These are phyloP conservation scores for Buathra laborator DNA, from an alignment of 2,888 invertebrate species.

Conservation along the genomic window DNA sequence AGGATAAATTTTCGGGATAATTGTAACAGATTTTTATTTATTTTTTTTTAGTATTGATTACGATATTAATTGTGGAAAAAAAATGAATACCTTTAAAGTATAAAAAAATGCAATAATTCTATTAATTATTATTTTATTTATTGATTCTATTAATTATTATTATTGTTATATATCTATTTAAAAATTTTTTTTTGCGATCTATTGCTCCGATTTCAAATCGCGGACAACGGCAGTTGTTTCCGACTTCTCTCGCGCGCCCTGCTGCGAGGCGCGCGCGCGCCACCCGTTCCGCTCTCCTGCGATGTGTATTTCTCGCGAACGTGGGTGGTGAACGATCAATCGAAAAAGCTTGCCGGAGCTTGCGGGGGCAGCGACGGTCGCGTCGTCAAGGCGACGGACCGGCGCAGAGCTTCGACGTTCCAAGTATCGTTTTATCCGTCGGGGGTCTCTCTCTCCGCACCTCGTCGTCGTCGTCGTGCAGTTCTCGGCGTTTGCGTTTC, in stretches of 20 bases:
- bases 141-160: no score
- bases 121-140: no score
- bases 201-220: no score
- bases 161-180: no score
- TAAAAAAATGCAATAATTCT: no score
- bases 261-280: no score
- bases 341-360: constrained; percentile 59
- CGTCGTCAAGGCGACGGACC: constrained; percentile 80
- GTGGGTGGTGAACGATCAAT: constrained; percentile 62
- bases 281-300: constrained; percentile 2
- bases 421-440: constrained; percentile 48
- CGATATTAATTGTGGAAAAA: no score
- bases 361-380: constrained; percentile 50
- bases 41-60: no score
- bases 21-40: no score
- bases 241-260: not conserved
- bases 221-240: not conserved
- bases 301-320: constrained; percentile 23
- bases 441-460: constrained; percentile 30
- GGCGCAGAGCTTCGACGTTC: constrained; percentile 67
- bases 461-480: constrained; percentile 41
- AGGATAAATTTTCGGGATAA: no score
- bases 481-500: constrained; percentile 24
- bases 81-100: no score
- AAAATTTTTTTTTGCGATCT: no score